These are phyloP conservation scores for Acipenser transmontanus DNA, from an alignment of 2,797 vertebrate species.

Conservation along the genomic window DNA sequence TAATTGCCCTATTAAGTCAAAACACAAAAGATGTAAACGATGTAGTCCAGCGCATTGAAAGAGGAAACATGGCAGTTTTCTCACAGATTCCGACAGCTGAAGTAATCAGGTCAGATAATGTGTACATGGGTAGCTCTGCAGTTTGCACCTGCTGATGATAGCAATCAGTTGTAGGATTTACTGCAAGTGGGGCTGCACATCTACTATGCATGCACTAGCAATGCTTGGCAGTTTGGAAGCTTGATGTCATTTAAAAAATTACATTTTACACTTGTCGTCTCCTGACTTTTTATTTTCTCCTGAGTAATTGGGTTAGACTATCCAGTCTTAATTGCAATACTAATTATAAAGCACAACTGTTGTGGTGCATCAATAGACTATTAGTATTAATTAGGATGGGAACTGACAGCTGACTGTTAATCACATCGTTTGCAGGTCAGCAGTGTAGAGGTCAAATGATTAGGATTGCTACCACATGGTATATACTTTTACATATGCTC, in stretches of 20 bases:
- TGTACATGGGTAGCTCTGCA: conserved; percentile 75
- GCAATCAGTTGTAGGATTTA: conserved; percentile 57
- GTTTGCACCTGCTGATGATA: conserved; percentile 90
- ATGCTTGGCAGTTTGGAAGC: conserved; percentile 33
- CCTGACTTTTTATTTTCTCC: conserved; percentile 62
- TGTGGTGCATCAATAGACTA: conserved; percentile 90
- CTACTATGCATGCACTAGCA: background rate
- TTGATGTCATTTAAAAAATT: conserved; percentile 42
- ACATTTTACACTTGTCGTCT: conserved; percentile 58
- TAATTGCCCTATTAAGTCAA: conserved; percentile 79
- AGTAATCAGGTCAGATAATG: conserved; percentile 95
- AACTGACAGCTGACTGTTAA: conserved; percentile 88
- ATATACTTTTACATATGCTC: no score
- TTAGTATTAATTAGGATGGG: conserved; percentile 97
- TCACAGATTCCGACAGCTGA: conserved; percentile 89
- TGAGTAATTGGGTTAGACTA: conserved; percentile 81
- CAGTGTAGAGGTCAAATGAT: conserved; percentile 64
- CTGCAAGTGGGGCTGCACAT: conserved; percentile 31
- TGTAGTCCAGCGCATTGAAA: conserved; percentile 65
- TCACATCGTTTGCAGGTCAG: conserved; percentile 78
- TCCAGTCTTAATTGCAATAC: conserved; percentile 86
- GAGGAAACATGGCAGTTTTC: conserved; percentile 81
- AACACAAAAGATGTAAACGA: conserved; percentile 50
- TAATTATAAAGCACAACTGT: conserved; percentile 97
- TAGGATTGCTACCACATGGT: conserved; percentile 31